A percentile compares a stretch with the other conserved stretches of the same genome.
Evolutionary conservation across 2,888 invertebrate genomes (phyloP).

Genomic region (Auanema freiburgensis): DNA sequence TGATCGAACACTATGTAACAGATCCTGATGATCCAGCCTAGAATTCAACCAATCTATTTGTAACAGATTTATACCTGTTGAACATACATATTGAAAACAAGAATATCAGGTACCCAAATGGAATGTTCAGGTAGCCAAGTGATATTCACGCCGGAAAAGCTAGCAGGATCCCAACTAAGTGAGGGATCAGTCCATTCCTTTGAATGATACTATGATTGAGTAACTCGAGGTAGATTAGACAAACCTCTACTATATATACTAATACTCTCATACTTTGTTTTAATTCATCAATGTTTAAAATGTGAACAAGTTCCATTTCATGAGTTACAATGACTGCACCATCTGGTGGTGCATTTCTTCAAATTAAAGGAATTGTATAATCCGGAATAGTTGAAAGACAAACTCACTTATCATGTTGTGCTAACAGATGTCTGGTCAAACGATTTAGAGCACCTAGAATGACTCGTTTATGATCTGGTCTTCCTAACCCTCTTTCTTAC

Average conservation of each 20-base stretch:
- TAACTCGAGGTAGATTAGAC: neutral
- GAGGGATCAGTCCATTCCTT: constrained; percentile 81
- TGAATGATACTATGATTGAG: neutral
- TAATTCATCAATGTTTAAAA: constrained; percentile 49
- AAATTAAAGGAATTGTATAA: constrained; percentile 2
- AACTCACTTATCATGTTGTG: constrained; percentile 40
- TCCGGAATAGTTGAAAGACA: neutral
- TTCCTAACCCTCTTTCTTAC: too few species aligned
- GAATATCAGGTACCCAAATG: constrained; percentile 85
- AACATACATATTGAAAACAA: constrained; percentile 84
- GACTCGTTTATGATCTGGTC: neutral
- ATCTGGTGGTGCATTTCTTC: constrained; percentile 53
- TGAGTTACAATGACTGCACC: constrained; percentile 46
- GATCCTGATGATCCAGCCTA: constrained; percentile 48
- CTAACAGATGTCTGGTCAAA: constrained; percentile 37
- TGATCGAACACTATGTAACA: constrained; percentile 47
- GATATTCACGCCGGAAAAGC: constrained; percentile 80
- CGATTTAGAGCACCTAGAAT: constrained; percentile 19
- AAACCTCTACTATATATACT: constrained; percentile 51
- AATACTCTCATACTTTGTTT: constrained; percentile 53
- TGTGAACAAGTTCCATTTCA: constrained; percentile 52
- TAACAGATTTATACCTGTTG: neutral
- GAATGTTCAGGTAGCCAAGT: constrained; percentile 80
- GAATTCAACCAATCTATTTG: constrained; percentile 12
- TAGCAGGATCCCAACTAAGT: constrained; percentile 81